Percentiles rank a stretch among this genome's conserved stretches.
These are phyloP conservation scores for Perca schrenkii DNA, from an alignment of 2,113 vertebrate genomes.

Conservation along the genomic window DNA sequence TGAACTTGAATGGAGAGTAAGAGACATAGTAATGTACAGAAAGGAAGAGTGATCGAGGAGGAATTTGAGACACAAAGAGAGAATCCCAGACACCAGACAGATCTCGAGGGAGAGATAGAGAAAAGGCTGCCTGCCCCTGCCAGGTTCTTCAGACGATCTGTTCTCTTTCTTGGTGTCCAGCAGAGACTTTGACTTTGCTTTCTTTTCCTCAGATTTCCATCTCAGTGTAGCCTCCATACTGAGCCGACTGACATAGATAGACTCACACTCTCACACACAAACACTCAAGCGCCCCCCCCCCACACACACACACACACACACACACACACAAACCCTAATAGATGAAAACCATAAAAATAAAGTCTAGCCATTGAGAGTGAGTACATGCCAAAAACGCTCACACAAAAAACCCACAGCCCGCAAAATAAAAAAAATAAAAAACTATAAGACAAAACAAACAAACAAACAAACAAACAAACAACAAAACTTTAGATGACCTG, in stretches of 20 bases:
- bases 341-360: conserved; percentile 41
- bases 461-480: neutral
- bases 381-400: conserved; percentile 9
- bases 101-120: conserved; percentile 30
- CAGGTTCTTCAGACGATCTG: conserved; percentile 33
- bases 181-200: conserved; percentile 41
- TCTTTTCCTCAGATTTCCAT: conserved; percentile 39
- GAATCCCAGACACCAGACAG: conserved; percentile 33
- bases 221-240: conserved; percentile 35
- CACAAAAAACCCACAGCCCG: neutral
- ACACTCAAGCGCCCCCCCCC: neutral
- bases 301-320: no score
- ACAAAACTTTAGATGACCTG: conserved; percentile 14
- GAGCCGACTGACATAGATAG: conserved; percentile 25
- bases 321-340: neutral
- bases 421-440: neutral
- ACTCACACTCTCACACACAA: neutral
- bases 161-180: conserved; percentile 47
- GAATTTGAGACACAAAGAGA: conserved; percentile 30
- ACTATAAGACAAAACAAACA: neutral
- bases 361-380: conserved; percentile 23
- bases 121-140: conserved; percentile 26
- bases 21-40: conserved; percentile 2
- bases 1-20: neutral
- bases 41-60: neutral